Base-by-base conservation (phyloP, 2,888 invertebrate genomes). In the Chrysotoxum bicinctum region DNA sequence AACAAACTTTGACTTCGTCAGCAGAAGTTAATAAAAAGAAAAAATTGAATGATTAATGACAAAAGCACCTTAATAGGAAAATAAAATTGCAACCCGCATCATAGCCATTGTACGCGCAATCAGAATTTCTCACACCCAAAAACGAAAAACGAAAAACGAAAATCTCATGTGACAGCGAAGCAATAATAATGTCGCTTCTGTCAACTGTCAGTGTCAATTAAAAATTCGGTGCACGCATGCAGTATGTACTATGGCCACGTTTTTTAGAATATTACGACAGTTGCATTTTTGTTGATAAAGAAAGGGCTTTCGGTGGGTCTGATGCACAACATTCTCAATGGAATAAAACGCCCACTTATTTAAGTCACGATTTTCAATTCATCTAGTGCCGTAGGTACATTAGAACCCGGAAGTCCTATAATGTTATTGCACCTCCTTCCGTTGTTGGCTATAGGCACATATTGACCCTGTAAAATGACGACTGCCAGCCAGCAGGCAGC, bases 401-500 rank as follows among this genome's bases (percentile, higher is more conserved):
- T 85, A 85, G 85, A 85, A 85, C 80, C 85, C 80, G 85, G 85
- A 85, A 85, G 73, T 85, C 56, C 56, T 56, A n/a, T n/a, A 69
- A 76, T 76, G 84, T 72, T 68, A 76, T 80, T 80, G 84, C 84
- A 85, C 85, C 85, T 80, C 62, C 85, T 85, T 85, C 85, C 85
- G 85, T 73, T 66, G 43, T 43, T 23, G 30, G 52, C 52, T 45
- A 45, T 66, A 50, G 70, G 21, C 64, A 54, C 30, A 66, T 66
- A 64, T 50, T 79, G 68, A 64, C 58, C 58, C 79, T 64, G 64
- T 69, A 64, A 68, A 21, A 26, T 48, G 48, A 43, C 58, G 10
- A 40, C 23, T 32, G 3, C 26, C 8, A 6, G 37, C 8, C 40
- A n/a, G n/a, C n/a, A n/a, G n/a, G n/a, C n/a, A n/a, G n/a, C n/a